These are phyloP conservation scores for Montipora efflorescens DNA, from an alignment of 64 coral and sea anemone genomes.

Conservation along the genomic window DNA sequence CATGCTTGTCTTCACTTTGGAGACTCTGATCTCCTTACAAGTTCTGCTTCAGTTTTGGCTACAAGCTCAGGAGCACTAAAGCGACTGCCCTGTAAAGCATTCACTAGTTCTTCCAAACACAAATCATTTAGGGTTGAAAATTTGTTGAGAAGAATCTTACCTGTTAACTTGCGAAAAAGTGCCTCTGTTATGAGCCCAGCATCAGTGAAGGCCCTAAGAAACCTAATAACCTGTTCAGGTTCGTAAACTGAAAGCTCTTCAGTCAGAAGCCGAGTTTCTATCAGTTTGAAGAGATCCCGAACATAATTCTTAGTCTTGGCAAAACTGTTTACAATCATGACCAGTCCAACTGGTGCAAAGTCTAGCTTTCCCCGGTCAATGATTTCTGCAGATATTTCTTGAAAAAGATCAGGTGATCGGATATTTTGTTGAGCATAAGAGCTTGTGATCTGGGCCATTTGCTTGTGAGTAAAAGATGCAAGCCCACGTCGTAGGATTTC, in stretches of 20 bases:
- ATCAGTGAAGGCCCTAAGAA: slow-evolving; percentile 66
- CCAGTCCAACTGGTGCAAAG: slow-evolving; percentile 53
- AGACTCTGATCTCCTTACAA: slow-evolving; percentile 62
- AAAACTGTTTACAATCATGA: slow-evolving; percentile 68
- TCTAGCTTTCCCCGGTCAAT: slow-evolving; percentile 21
- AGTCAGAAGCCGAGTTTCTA: slow-evolving; percentile 2
- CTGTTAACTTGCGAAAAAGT: slow-evolving; percentile 39
- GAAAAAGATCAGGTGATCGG: slow-evolving; percentile 72
- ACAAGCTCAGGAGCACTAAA: slow-evolving; percentile 75
- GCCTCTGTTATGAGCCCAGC: slow-evolving; percentile 27
- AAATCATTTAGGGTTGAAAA: slow-evolving; percentile 36
- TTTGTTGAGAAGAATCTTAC: slow-evolving; percentile 42
- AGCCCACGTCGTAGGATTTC: slow-evolving; percentile 67
- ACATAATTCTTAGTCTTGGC: slow-evolving; percentile 71
- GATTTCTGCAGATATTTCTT: slow-evolving; percentile 59
- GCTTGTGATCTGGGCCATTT: slow-evolving; percentile 66
- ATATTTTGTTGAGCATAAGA: slow-evolving; percentile 63
- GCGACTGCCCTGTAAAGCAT: slow-evolving; percentile 40
- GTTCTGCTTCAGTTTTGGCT: slow-evolving; percentile 70
- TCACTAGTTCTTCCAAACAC: slow-evolving; percentile 65
- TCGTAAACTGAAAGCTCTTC: slow-evolving; percentile 37
- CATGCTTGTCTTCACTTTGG: not conserved
- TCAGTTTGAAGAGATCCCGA: slow-evolving; percentile 44
- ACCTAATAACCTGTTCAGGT: slow-evolving; percentile 46
- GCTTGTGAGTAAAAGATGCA: slow-evolving; percentile 29